Conservation (phyloP, 2,888 invertebrate species). For the Gastrophysa polygoni region DNA sequence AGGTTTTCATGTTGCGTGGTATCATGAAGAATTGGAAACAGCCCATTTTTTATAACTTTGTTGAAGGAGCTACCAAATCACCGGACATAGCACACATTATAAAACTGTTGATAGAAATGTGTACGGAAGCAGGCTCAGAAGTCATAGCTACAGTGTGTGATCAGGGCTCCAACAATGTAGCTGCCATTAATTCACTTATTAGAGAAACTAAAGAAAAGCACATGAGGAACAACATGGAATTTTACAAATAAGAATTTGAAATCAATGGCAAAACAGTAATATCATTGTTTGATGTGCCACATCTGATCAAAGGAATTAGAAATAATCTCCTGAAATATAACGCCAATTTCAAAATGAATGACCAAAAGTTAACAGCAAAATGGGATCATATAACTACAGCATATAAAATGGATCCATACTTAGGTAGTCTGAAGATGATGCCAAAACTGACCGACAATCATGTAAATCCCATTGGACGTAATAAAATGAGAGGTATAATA, state of each 20-base stretch:
- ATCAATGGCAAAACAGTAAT: background rate
- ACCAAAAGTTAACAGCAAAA: background rate
- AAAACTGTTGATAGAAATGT: constrained; percentile 4
- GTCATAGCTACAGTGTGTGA: constrained; percentile 36
- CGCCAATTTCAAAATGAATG: background rate
- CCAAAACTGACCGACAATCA: background rate
- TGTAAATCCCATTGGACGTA: background rate
- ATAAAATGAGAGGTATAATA: constrained; percentile 13
- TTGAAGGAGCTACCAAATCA: too few relatives aligned
- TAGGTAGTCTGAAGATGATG: background rate
- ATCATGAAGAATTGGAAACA: constrained; percentile 5
- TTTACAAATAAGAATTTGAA: constrained; percentile 4
- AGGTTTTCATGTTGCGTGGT: constrained; percentile 24
- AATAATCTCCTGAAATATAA: too few relatives aligned
- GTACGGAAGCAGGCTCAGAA: constrained; percentile 25
- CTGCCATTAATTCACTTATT: constrained; percentile 23
- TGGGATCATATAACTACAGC: background rate
- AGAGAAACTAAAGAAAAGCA: constrained; percentile 8
- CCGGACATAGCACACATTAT: too few relatives aligned
- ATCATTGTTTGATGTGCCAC: too few relatives aligned
- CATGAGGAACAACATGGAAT: constrained; percentile 1
- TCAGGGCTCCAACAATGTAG: constrained; percentile 32
- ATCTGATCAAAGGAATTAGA: too few relatives aligned
- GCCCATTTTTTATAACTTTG: background rate
- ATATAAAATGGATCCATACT: background rate